A percentile compares a stretch with the other conserved stretches of the same genome.
Conservation (phyloP, 2,113 vertebrate species). For the Brachypteracias leptosomus region DNA sequence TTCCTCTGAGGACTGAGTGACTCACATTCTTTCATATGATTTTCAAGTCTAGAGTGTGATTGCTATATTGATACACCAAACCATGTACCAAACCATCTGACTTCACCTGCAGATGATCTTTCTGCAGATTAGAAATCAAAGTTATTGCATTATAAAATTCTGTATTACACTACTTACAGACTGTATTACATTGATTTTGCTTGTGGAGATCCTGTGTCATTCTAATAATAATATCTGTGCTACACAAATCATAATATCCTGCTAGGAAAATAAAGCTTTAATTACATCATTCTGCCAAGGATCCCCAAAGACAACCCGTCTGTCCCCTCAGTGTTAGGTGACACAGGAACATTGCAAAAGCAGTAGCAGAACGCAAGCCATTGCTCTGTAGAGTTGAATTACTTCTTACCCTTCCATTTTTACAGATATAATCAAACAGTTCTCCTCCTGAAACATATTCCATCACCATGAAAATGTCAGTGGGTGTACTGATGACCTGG, state of each 20-base stretch:
- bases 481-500: slow-evolving; percentile 99
- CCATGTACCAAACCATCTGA: background rate
- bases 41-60: background rate
- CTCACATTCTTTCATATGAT: background rate
- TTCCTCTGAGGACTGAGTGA: background rate
- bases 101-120: background rate
- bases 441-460: slow-evolving; percentile 98
- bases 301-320: background rate
- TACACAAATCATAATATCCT: background rate
- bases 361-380: background rate
- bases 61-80: background rate
- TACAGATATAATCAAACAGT: slow-evolving; percentile 99
- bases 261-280: background rate
- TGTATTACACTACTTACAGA: background rate
- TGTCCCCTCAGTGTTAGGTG: background rate
- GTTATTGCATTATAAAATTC: background rate
- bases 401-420: slow-evolving; percentile 95
- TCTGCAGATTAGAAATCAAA: too few relatives aligned
- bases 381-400: background rate
- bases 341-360: background rate
- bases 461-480: slow-evolving; percentile 99
- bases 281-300: background rate
- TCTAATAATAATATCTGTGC: background rate
- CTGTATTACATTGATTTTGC: background rate
- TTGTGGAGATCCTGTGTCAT: background rate